Conservation (phyloP, 1,140 invertebrate genomes). For the Streblospio benedicti region DNA sequence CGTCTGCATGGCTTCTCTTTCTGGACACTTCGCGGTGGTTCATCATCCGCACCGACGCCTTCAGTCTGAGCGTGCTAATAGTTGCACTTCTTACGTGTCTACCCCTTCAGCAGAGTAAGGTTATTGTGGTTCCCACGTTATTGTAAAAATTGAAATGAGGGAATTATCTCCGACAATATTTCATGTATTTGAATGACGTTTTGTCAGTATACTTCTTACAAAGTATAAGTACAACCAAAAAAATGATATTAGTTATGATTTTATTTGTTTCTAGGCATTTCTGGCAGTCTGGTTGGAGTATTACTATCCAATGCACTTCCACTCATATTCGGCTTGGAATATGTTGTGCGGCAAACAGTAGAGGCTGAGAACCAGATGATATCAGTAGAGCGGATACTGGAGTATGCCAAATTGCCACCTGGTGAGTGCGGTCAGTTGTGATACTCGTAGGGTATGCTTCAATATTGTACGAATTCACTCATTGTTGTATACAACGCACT, state of each 20-base stretch:
- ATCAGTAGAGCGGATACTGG: constrained; percentile 94
- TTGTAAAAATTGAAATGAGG: too few relatives aligned
- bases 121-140: too few relatives aligned
- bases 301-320: constrained; percentile 69
- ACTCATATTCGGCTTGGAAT: constrained; percentile 71
- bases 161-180: too few relatives aligned
- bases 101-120: too few relatives aligned
- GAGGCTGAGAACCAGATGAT: constrained; percentile 61
- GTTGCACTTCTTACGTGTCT: constrained; percentile 30
- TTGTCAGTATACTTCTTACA: too few relatives aligned
- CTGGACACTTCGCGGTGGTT: constrained; percentile 71
- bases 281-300: constrained; percentile 64
- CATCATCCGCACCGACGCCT: constrained; percentile 66
- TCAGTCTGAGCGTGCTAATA: constrained; percentile 35
- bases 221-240: too few relatives aligned
- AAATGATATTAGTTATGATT: too few relatives aligned
- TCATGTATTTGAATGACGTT: too few relatives aligned
- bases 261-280: constrained; percentile 24
- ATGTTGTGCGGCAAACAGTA: constrained; percentile 70
- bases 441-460: too few relatives aligned
- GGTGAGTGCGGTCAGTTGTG: too few relatives aligned
- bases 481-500: too few relatives aligned
- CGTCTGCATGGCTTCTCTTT: constrained; percentile 57
- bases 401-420: constrained; percentile 74
- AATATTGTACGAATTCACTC: too few relatives aligned